Conservation (phyloP, 2,888 invertebrate species). For the Junonia oenone region DNA sequence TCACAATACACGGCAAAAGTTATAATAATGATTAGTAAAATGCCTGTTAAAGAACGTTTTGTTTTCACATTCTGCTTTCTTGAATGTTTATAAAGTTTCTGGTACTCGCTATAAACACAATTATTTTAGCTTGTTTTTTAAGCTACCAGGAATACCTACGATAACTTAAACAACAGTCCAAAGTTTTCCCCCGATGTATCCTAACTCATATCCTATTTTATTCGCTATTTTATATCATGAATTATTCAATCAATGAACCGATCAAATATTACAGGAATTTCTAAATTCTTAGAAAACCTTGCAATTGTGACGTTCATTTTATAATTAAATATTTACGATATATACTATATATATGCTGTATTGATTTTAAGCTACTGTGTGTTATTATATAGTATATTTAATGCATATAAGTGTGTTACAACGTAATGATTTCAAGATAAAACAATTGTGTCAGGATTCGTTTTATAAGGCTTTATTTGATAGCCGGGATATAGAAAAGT, state of each 20-base stretch:
- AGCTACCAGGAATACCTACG: background rate
- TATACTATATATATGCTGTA: background rate
- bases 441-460: slow-evolving; percentile 43
- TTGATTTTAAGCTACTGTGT: background rate
- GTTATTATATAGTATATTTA: background rate
- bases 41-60: background rate
- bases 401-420: background rate
- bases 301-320: too few species aligned
- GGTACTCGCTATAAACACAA: slow-evolving; percentile 46
- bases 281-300: too few species aligned
- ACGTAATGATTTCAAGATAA: slow-evolving; percentile 41
- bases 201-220: background rate
- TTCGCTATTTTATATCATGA: background rate
- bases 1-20: background rate
- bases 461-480: slow-evolving; percentile 23
- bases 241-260: background rate
- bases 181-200: background rate
- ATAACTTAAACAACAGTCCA: background rate
- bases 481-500: slow-evolving; percentile 32
- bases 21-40: background rate
- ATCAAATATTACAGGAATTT: background rate
- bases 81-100: slow-evolving; percentile 43
- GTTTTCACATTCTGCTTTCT: background rate
- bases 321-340: too few species aligned
- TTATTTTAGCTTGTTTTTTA: slow-evolving; percentile 50